Evolutionary conservation across 1,140 invertebrate genomes (phyloP), one percentile per base, ranked within the genome.

Genomic region (Rhynchophorus ferrugineus): DNA sequence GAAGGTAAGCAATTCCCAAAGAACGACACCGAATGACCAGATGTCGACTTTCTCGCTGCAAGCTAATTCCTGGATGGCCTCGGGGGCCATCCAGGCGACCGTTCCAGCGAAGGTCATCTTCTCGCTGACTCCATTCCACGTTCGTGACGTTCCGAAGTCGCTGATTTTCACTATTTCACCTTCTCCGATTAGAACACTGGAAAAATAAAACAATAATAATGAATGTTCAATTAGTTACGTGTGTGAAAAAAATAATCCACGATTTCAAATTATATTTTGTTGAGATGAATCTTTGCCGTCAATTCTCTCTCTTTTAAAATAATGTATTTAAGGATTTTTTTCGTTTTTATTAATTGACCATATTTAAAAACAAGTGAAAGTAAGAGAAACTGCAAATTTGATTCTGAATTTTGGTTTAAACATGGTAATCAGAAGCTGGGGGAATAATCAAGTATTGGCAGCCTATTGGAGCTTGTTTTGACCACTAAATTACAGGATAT

Each of bases 71-170:
- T 93, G 81, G 52, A 99, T 98, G 6, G 98, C 89, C 75, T 99
- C 96, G 1, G 96, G 96, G 1, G 95, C 95, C 95, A 99, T 98
- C 95, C 95, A 98, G 0, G 92, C 91, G 1, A 96, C 91, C 0
- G 95, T 98, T 44, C 92, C 91, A 16, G 91, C 91, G 73, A 98
- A 98, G 58, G 88, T 95, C 94, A 98, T 98, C 66, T 89, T 89
- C 14, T 90, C 92, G 68, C 91, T 95, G 49, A 91, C 92, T 17
- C 63, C 68, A 69, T 94, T 93, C 87, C 89, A 95, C 58, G 94
- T 89, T 58, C 90, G 81, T 65, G 91, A 91, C 1, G 93, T 97
- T 11, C 95, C 96, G 75, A 98, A 98, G 74, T 99, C 95, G 59
- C 91, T 95, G 36, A 99, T 98, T 75, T 98, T 98, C 0, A 96